Evolutionary conservation across 2,888 invertebrate genomes (phyloP).

Genomic region (Rhagonycha fulva): DNA sequence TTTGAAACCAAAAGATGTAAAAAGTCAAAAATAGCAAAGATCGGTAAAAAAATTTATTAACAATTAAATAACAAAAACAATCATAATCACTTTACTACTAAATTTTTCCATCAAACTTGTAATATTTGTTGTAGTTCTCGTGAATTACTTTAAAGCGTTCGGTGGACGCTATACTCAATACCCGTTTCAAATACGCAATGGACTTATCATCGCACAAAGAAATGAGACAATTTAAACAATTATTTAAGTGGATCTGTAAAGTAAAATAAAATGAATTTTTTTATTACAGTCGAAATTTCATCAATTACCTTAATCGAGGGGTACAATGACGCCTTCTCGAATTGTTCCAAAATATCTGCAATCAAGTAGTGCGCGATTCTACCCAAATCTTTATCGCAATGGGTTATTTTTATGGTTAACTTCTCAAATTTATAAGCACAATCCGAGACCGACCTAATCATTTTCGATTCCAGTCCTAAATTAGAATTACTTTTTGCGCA

Average conservation of each 20-base stretch:
- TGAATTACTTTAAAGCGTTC: constrained; percentile 57
- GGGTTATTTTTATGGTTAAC: constrained; percentile 48
- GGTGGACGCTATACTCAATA: constrained; percentile 54
- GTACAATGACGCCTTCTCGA: constrained; percentile 54
- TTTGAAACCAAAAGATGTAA: too few species aligned
- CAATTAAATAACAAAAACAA: neutral
- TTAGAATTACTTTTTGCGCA: constrained; percentile 44
- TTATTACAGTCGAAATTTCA: neutral
- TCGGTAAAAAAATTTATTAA: neutral
- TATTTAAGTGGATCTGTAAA: constrained; percentile 55
- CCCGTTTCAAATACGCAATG: constrained; percentile 53
- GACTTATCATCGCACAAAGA: constrained; percentile 56
- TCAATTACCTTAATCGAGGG: constrained; percentile 55
- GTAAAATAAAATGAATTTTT: neutral
- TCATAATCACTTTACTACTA: constrained; percentile 35
- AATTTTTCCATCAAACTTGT: constrained; percentile 58
- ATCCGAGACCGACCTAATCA: constrained; percentile 42
- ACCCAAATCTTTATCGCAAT: constrained; percentile 51
- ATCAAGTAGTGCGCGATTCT: constrained; percentile 56
- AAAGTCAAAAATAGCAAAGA: neutral
- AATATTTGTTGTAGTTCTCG: constrained; percentile 56
- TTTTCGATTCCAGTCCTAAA: constrained; percentile 18
- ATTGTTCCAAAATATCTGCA: constrained; percentile 55
- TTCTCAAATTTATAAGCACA: constrained; percentile 53
- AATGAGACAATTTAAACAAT: constrained; percentile 55